Conservation (phyloP, 2,797 vertebrate species). For the Bradypodion pumilum region DNA sequence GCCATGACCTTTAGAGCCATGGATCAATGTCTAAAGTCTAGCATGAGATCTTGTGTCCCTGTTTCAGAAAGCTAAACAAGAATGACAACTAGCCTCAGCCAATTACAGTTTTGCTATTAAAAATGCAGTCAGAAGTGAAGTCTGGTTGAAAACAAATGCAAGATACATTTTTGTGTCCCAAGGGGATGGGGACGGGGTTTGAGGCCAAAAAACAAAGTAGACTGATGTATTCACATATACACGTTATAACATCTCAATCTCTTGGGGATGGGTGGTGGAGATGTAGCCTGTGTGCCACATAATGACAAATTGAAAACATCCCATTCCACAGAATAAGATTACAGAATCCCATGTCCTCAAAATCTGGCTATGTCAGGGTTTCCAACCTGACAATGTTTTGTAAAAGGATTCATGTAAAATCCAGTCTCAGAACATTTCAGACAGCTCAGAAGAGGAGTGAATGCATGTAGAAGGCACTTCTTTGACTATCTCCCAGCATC, state of each 20-base stretch:
- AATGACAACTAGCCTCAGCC: neutral
- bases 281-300: neutral
- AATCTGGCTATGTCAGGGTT: too few relatives aligned
- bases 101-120: neutral
- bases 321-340: too few relatives aligned
- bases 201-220: neutral
- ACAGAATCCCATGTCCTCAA: too few relatives aligned
- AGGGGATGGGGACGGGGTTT: too few relatives aligned
- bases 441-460: too few relatives aligned
- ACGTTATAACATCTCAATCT: neutral
- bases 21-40: neutral
- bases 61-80: neutral
- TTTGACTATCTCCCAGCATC: too few relatives aligned
- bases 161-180: neutral
- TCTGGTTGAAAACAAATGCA: neutral
- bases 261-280: neutral
- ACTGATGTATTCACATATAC: neutral
- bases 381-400: too few relatives aligned
- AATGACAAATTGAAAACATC: too few relatives aligned
- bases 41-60: neutral
- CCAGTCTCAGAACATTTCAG: too few relatives aligned
- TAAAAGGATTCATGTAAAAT: too few relatives aligned
- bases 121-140: neutral
- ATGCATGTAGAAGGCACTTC: too few relatives aligned
- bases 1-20: neutral